Conservation (phyloP, 2,797 vertebrate genomes). For the Buphagus erythrorhynchus region DNA sequence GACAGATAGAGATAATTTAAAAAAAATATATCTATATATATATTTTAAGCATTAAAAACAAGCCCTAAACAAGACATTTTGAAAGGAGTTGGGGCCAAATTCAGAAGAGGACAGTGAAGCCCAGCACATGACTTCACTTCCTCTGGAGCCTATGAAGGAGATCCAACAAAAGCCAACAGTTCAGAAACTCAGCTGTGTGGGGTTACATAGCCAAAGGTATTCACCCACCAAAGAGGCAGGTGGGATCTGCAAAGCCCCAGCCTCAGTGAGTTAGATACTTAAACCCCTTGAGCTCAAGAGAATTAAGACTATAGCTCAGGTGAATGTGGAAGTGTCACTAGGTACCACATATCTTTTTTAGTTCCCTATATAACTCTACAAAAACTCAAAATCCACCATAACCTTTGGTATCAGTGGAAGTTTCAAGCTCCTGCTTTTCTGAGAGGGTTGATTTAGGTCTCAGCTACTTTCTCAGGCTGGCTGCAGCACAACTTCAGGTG, state of each 20-base stretch:
- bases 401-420: neutral
- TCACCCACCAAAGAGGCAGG: neutral
- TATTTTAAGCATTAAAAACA: neutral
- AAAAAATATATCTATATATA: too few relatives aligned
- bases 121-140: neutral
- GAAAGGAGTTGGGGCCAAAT: neutral
- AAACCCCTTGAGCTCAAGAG: neutral
- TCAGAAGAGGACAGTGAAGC: neutral
- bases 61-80: neutral
- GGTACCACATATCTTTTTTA: fast-evolving
- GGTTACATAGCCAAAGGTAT: neutral
- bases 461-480: neutral
- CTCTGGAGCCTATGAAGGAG: neutral
- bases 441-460: neutral
- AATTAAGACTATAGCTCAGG: neutral
- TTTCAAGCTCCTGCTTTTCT: neutral
- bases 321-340: neutral
- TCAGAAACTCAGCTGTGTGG: neutral
- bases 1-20: neutral
- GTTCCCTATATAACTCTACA: neutral
- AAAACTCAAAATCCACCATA: neutral
- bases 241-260: neutral
- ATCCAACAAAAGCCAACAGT: neutral
- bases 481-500: neutral
- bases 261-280: neutral